Base-by-base conservation (phyloP, 1,140 invertebrate species). In the Heliothis virescens region DNA sequence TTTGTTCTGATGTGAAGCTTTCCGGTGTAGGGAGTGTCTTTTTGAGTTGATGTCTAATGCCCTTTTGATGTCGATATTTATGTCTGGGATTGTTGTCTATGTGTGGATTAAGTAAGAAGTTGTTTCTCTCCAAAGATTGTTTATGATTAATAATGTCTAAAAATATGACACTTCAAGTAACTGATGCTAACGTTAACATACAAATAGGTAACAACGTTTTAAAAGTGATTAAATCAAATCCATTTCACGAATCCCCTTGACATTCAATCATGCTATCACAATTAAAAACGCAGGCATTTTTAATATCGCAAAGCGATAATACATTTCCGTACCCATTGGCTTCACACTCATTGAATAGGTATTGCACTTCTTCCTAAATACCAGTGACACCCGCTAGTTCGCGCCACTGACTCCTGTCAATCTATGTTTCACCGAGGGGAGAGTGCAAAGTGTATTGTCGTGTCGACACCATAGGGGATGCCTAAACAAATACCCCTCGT, bases 361-460 rank as follows among this genome's bases (percentile, higher is more conserved):
- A 65, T 50, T 76, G 74, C 74, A 76, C 72, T 74, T 76, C 65
- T 34, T 65, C 41, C 18, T 65, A 76, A 76, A 76, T 16, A 63
- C 74, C 21, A 63, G 59, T 52, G 50, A 52, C 59, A 52, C 21
- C n/a, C 55, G 47, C 41, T 65, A 60, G n/a, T 29, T 53, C 60
- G 60, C 53, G 50, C 74, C 74, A 78, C 62, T 67, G 63, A 63
- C 62, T 67, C 71, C 60, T 78, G 75, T 78, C 75, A 78, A 67
- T 78, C 75, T 76, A 50, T 41, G 26, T 77, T 65, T 47, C 47
- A 47, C 13, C 29, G 75, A 69, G 75, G 75, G 75, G 62, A 52
- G 63, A 48, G 50, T 71, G 67, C 67, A 78, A 78, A 78, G 75
- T 78, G 75, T 78, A 69, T 78, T 78, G 75, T 78, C 75, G 75